phyloP scores from a whole-genome alignment of 2,797 vertebrate species.

The Apodemus agrarius region DNA sequence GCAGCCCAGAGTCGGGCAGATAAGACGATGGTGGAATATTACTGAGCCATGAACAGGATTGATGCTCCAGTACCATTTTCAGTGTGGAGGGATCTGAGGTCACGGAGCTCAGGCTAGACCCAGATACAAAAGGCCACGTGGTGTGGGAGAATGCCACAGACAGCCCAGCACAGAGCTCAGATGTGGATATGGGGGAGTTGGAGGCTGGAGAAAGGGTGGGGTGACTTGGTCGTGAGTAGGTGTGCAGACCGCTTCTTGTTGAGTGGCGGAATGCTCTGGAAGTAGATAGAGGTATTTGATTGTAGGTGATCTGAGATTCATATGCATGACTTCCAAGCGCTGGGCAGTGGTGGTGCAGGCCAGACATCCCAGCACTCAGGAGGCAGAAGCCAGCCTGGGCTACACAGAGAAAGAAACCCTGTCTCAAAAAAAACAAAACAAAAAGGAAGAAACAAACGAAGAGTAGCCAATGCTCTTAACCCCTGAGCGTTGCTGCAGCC shows the following conservation, averaged over 20 bases:
- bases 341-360: not conserved
- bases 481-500: too few relatives aligned
- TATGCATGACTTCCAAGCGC: not conserved
- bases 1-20: too few relatives aligned
- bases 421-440: not conserved
- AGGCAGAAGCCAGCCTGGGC: not conserved
- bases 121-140: not conserved
- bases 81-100: accelerated
- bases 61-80: not conserved
- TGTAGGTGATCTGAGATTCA: not conserved
- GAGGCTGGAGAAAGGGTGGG: not conserved
- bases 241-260: too few relatives aligned
- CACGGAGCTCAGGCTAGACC: accelerated
- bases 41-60: accelerated
- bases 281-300: not conserved
- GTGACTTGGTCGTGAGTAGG: not conserved
- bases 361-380: not conserved
- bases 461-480: too few relatives aligned
- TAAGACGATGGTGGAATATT: accelerated
- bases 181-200: not conserved
- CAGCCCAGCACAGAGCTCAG: not conserved
- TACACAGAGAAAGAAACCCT: not conserved
- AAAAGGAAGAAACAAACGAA: not conserved
- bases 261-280: not conserved
- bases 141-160: too few relatives aligned